phyloP scores from a whole-genome alignment of 1,140 invertebrate genomes.

The Aphelenchoides fujianensis region DNA sequence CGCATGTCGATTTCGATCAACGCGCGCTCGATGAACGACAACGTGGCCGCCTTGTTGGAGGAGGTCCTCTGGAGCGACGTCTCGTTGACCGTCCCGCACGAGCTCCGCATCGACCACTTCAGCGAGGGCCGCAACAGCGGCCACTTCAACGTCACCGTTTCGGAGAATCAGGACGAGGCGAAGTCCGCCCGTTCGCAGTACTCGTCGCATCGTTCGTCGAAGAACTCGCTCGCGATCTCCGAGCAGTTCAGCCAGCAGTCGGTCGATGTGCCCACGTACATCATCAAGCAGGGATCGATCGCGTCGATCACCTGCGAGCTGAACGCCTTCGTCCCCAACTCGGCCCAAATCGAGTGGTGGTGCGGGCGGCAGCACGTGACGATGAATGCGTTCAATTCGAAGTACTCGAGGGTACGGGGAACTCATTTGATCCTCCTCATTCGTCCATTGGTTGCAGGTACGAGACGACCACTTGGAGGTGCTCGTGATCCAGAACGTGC shows the following conservation, averaged over 20 bases:
- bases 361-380: constrained; percentile 37
- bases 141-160: constrained; percentile 49
- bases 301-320: constrained; percentile 60
- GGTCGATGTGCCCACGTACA: constrained; percentile 55
- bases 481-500: constrained; percentile 52
- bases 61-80: constrained; percentile 60
- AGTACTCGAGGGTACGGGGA: neutral
- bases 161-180: constrained; percentile 47
- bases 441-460: neutral
- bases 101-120: constrained; percentile 25
- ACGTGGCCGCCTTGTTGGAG: constrained; percentile 48
- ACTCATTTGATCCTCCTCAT: neutral
- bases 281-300: constrained; percentile 57
- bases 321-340: constrained; percentile 45
- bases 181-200: constrained; percentile 41
- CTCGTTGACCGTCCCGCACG: constrained; percentile 34
- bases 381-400: constrained; percentile 17
- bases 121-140: constrained; percentile 26
- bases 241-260: constrained; percentile 25
- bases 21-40: constrained; percentile 50
- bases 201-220: constrained; percentile 33
- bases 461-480: constrained; percentile 55
- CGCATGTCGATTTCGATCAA: constrained; percentile 52
- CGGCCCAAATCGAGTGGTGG: constrained; percentile 46
- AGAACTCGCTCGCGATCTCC: constrained; percentile 22